Base-by-base conservation (phyloP, 2,888 invertebrate species). In the Latrodectus hesperus region DNA sequence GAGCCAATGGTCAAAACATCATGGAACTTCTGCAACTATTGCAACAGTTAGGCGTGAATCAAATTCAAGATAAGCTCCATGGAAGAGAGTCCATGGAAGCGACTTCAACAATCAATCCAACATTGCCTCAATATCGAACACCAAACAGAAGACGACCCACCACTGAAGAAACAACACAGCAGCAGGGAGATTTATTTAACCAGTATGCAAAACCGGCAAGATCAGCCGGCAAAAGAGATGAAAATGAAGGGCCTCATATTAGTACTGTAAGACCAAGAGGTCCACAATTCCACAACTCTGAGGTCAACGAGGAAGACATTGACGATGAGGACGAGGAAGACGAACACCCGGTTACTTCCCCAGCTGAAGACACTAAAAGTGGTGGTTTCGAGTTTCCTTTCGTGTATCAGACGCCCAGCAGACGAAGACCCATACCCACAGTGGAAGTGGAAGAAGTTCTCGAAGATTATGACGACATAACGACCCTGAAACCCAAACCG, bases 361-460 rank as follows among this genome's bases (percentile, higher is more conserved):
- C 82, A 51, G 72, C 55, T 17, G 78, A 51, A 6, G 67, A 73
- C 5, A 17, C 73, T 5, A 53, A 67, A 12, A 11, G 22, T 49
- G 79, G 78, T 16, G 88, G 77, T 26, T 80, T 82, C n/a, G 86
- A 86, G 1, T 89, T 89, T 16, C 87, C 86, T 5, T 89, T 89
- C 52, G 89, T 89, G 10, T 89, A 89, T 68, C 89, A 87, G 49
- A 89, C 89, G 4, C 89, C 89, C 11, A 85, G 77, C n/a, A 78
- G 89, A 64, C 83, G 71, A 6, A 74, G 76, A 67, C 53, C 82
- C 2, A 67, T 22, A 53, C 52, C 82, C 1, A 76, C 77, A 0
- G 38, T 79, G 9, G 64, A 75, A 26, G 67, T 60, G 9, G 72
- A 65, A 38, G 77, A 84, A 17, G 71, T 70, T 14, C 6, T 68